Conservation (phyloP, 2,797 vertebrate species). For the Microcaecilia unicolor region DNA sequence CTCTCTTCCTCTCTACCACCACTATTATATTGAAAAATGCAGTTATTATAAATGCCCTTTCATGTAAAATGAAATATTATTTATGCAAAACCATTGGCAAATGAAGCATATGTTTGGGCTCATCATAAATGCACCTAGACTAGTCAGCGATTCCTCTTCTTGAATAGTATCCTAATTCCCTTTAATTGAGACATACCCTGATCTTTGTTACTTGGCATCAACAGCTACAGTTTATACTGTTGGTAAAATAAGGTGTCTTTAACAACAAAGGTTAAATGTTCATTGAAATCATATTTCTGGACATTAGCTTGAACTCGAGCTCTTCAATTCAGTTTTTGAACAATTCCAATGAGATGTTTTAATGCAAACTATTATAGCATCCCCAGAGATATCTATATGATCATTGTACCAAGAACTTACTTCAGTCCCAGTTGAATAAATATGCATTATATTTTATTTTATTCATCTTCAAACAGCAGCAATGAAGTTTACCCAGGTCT, state of each 20-base stretch:
- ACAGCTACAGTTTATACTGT: conserved; percentile 41
- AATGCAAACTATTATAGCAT: conserved; percentile 51
- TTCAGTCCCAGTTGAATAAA: conserved; percentile 63
- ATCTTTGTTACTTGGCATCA: conserved; percentile 4
- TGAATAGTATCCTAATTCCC: conserved; percentile 28
- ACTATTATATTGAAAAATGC: too few species aligned
- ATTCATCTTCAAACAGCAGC: conserved; percentile 75
- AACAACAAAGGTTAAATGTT: conserved; percentile 40
- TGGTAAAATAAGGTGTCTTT: conserved; percentile 37
- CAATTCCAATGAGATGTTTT: conserved; percentile 59
- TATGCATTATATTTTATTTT: conserved; percentile 70
- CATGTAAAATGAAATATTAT: too few species aligned
- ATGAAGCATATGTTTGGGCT: too few species aligned
- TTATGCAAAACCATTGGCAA: too few species aligned
- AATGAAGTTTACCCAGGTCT: conserved; percentile 72
- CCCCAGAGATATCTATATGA: conserved; percentile 49
- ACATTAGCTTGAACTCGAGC: conserved; percentile 47
- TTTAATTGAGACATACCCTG: conserved; percentile 1
- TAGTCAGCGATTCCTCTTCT: too few species aligned
- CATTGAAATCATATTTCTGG: conserved; percentile 45
- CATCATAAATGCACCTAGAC: conserved; percentile 13
- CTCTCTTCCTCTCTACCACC: too few species aligned
- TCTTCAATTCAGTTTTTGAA: conserved; percentile 50
- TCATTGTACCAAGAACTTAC: conserved; percentile 61
- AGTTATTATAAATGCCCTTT: too few species aligned